These are phyloP conservation scores for Scyliorhinus canicula DNA, from an alignment of 2,797 vertebrate genomes.

Conservation along the genomic window DNA sequence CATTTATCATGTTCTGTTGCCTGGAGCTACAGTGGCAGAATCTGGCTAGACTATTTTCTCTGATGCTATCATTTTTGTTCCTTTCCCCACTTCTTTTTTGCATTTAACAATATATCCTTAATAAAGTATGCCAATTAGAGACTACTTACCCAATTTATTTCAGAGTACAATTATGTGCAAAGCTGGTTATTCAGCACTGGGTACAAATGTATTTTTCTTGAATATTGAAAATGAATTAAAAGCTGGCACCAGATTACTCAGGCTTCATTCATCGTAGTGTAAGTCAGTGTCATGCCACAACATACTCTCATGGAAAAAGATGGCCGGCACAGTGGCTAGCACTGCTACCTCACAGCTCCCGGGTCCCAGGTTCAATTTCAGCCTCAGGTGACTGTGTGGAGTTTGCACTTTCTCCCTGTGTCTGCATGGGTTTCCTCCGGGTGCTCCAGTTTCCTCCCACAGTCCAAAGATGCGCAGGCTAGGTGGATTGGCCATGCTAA, in stretches of 20 bases:
- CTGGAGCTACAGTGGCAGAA: background rate
- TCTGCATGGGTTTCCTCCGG: too few relatives aligned
- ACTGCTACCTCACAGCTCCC: too few relatives aligned
- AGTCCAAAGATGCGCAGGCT: too few relatives aligned
- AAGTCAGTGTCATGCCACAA: background rate
- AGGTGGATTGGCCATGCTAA: too few relatives aligned
- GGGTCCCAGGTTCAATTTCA: too few relatives aligned
- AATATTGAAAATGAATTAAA: background rate
- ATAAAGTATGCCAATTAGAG: background rate
- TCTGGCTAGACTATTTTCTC: background rate
- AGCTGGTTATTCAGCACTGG: background rate
- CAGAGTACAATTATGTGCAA: background rate
- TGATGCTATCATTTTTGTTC: background rate
- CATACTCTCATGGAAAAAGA: background rate
- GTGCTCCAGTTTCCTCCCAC: too few relatives aligned
- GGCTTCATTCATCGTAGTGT: background rate
- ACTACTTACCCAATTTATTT: background rate
- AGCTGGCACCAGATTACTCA: background rate
- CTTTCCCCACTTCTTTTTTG: background rate
- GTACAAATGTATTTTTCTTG: background rate
- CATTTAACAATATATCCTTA: background rate
- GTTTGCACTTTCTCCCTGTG: too few relatives aligned
- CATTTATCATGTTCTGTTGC: background rate
- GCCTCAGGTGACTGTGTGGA: too few relatives aligned
- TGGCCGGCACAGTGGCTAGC: too few relatives aligned